These are phyloP conservation scores for Empidonax alnorum DNA, from an alignment of 2,113 vertebrate species.

Conservation along the genomic window DNA sequence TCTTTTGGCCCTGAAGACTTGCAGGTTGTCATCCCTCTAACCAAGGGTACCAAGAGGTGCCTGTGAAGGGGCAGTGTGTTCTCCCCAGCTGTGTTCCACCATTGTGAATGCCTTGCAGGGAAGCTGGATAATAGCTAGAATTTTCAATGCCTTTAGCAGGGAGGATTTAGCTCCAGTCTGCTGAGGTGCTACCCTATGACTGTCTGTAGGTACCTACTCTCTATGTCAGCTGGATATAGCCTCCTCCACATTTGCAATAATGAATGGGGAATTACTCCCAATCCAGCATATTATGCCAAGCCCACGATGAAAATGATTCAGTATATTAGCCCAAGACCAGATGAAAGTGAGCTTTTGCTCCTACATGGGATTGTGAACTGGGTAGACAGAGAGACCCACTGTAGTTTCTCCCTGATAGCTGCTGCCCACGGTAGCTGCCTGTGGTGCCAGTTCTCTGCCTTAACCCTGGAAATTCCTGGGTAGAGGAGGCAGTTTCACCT, in stretches of 20 bases:
- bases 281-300: background rate
- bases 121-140: background rate
- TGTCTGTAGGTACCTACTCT: background rate
- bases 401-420: background rate
- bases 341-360: background rate
- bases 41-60: background rate
- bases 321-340: background rate
- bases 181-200: background rate
- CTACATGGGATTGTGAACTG: background rate
- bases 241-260: background rate
- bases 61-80: background rate
- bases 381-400: accelerated
- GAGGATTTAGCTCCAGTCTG: background rate
- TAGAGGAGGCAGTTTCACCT: background rate
- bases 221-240: background rate
- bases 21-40: background rate
- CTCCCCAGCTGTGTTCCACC: background rate
- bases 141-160: background rate
- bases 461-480: background rate
- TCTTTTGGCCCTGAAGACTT: background rate
- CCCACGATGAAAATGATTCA: background rate
- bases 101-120: background rate
- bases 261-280: background rate
- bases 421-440: background rate
- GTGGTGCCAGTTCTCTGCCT: background rate